phyloP scores from a whole-genome alignment of 2,113 vertebrate genomes.

The Glaucidium brasilianum region DNA sequence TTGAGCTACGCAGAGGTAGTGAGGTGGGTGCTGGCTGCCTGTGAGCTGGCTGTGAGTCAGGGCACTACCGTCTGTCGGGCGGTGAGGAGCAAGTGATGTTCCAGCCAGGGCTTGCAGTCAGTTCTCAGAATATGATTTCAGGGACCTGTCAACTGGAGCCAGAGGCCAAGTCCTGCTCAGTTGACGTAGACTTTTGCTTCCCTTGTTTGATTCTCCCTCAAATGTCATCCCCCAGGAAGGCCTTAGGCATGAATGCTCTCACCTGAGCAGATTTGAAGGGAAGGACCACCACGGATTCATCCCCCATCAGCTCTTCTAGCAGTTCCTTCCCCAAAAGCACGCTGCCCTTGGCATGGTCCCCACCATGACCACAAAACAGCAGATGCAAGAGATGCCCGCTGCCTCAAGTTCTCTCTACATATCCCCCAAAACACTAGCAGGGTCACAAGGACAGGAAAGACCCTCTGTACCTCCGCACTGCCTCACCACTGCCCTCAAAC shows the following conservation, averaged over 20 bases:
- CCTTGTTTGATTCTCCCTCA: background rate
- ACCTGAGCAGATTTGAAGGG: background rate
- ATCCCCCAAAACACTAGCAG: background rate
- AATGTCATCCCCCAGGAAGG: background rate
- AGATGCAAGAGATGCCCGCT: background rate
- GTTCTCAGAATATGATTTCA: background rate
- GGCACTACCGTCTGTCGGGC: background rate
- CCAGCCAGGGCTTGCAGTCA: background rate
- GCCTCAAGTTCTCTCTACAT: background rate
- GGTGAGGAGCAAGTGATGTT: background rate
- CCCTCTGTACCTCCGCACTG: background rate
- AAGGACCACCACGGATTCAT: background rate
- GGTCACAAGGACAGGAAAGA: background rate
- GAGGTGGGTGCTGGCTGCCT: background rate
- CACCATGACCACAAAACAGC: background rate
- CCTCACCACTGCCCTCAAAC: background rate
- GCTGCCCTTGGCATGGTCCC: background rate
- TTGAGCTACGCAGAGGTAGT: accelerated
- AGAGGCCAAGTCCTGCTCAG: background rate
- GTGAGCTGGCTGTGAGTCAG: background rate
- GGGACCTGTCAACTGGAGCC: background rate
- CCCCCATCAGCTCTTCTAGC: background rate
- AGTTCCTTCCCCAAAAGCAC: background rate
- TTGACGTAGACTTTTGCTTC: background rate
- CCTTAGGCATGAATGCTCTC: background rate